phyloP scores from a whole-genome alignment of 2,888 invertebrate genomes.

The Meliscaeva auricollis region DNA sequence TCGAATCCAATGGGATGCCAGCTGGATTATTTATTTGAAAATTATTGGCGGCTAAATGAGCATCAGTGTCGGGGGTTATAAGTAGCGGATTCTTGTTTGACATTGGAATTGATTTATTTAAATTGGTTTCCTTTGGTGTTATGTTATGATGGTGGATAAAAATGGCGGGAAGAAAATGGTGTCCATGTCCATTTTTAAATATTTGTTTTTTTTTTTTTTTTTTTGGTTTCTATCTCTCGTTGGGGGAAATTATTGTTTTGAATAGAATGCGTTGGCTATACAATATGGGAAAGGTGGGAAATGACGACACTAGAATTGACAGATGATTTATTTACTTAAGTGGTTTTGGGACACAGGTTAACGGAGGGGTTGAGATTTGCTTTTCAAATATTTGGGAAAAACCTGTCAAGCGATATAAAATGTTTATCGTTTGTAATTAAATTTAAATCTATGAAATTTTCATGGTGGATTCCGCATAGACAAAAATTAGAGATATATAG shows the following conservation, averaged over 20 bases:
- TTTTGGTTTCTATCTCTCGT: background rate
- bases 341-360: conserved; percentile 58
- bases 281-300: conserved; percentile 20
- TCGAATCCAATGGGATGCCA: conserved; percentile 32
- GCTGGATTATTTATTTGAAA: conserved; percentile 61
- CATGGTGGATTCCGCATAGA: too few relatives aligned
- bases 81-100: conserved; percentile 55
- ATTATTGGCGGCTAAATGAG: conserved; percentile 70
- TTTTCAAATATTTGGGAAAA: background rate
- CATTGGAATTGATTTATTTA: conserved; percentile 65
- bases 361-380: conserved; percentile 27
- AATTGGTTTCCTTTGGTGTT: conserved; percentile 34
- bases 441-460: too few relatives aligned
- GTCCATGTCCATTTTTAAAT: conserved; percentile 40
- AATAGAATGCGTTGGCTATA: conserved; percentile 26
- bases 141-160: background rate
- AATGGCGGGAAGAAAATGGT: conserved; percentile 29
- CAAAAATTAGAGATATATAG: too few relatives aligned
- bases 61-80: conserved; percentile 53
- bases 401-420: background rate
- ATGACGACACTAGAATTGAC: conserved; percentile 32
- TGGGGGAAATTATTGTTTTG: conserved; percentile 14
- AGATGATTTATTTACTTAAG: conserved; percentile 61
- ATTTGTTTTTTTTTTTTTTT: background rate
- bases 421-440: background rate